phyloP scores from a whole-genome alignment of 2,797 vertebrate species.

The Decapterus maruadsi region DNA sequence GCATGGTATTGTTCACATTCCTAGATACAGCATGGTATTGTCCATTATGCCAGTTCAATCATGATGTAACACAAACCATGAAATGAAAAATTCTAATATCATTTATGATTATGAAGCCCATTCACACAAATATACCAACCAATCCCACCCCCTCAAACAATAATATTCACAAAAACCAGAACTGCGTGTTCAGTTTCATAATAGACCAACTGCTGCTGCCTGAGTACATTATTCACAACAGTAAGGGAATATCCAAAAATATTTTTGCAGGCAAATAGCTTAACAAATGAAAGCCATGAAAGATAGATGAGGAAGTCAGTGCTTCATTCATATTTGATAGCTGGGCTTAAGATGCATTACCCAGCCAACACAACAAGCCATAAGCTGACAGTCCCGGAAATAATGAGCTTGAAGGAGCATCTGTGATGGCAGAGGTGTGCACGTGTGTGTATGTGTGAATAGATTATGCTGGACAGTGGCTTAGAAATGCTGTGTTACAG shows the following conservation, averaged over 20 bases:
- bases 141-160: slow-evolving; percentile 11
- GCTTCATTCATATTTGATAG: slow-evolving; percentile 84
- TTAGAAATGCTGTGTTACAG: slow-evolving; percentile 45
- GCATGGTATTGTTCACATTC: slow-evolving; percentile 9
- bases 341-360: slow-evolving; percentile 78
- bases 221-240: slow-evolving; percentile 60
- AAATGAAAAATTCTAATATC: slow-evolving; percentile 35
- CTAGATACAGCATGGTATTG: slow-evolving; percentile 1
- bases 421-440: slow-evolving; percentile 65
- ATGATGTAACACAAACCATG: slow-evolving; percentile 27
- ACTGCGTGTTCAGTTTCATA: slow-evolving; percentile 36
- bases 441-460: slow-evolving; percentile 34
- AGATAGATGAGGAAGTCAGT: slow-evolving; percentile 80
- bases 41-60: slow-evolving; percentile 16
- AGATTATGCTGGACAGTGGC: slow-evolving; percentile 50
- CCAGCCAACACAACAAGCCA: slow-evolving; percentile 71
- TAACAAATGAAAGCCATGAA: slow-evolving; percentile 81
- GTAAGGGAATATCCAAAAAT: slow-evolving; percentile 69
- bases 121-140: slow-evolving; percentile 22
- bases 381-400: slow-evolving; percentile 61
- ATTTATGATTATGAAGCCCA: slow-evolving; percentile 35
- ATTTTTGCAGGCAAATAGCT: slow-evolving; percentile 74
- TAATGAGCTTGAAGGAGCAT: slow-evolving; percentile 79
- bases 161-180: slow-evolving; percentile 36
- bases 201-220: slow-evolving; percentile 50